These are phyloP conservation scores for Isaurus tuberculatus DNA, from an alignment of 92 coral and sea anemone species.

Conservation along the genomic window DNA sequence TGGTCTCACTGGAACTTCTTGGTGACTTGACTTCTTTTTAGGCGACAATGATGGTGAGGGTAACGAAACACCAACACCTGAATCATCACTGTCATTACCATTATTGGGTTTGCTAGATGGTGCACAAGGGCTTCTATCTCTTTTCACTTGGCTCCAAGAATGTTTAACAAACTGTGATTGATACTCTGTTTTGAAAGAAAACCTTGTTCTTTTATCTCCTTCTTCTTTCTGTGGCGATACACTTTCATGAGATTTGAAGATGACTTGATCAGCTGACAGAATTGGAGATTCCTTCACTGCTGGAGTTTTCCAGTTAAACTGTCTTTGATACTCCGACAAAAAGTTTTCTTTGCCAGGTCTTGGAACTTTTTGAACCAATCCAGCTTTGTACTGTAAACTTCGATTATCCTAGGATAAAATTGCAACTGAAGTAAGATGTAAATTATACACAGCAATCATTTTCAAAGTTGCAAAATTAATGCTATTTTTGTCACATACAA, in stretches of 20 bases:
- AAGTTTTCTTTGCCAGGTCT: slow-evolving; percentile 52
- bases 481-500: too few relatives aligned
- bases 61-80: slow-evolving; percentile 5
- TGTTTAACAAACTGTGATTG: slow-evolving; percentile 66
- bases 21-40: slow-evolving; percentile 17
- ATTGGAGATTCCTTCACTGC: slow-evolving; percentile 62
- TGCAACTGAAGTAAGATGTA: too few relatives aligned
- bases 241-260: slow-evolving; percentile 56
- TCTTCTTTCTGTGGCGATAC: slow-evolving; percentile 46
- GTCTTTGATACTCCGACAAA: slow-evolving; percentile 68
- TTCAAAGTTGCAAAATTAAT: too few relatives aligned
- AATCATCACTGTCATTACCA: slow-evolving; percentile 25
- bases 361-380: slow-evolving; percentile 56
- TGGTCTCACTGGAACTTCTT: slow-evolving; percentile 23
- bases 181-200: slow-evolving; percentile 69
- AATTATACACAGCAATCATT: too few relatives aligned
- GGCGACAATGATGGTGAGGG: slow-evolving; percentile 16
- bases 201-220: slow-evolving; percentile 32
- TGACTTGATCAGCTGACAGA: slow-evolving; percentile 64
- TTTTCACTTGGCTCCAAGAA: slow-evolving; percentile 38
- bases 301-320: slow-evolving; percentile 74
- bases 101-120: background rate
- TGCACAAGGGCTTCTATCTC: background rate
- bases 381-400: slow-evolving; percentile 73
- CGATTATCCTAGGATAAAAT: slow-evolving; percentile 57